Base-by-base conservation (phyloP, 2,888 invertebrate species). In the Zygaena filipendulae region DNA sequence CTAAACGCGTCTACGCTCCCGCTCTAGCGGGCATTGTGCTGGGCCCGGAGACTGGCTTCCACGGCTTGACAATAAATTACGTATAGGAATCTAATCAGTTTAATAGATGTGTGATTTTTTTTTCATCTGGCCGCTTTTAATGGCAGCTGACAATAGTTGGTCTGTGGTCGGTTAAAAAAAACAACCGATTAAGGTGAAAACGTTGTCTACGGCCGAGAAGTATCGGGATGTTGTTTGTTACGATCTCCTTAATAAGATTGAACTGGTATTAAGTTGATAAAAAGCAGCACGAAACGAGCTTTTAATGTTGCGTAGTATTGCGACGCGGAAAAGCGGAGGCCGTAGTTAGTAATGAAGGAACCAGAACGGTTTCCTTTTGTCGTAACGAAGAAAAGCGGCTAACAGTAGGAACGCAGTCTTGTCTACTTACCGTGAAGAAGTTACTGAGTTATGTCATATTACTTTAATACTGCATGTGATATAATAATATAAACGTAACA, bases 21-120 rank as follows among this genome's bases (percentile, higher is more conserved):
- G 4, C 45, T 79, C 72, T 64, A 69, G 67, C 77, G 79, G 75
- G 64, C 77, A 79, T 77, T 79, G 79, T 75, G 74, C 77, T 43
- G 50, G 40, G 49, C 59, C 59, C 57, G 58, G 57, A 59, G 59
- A 58, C 59, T 52, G 50, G 45, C 47, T 46, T 25, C 29, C 40
- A 30, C 28, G 29, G 41, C 58, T 59, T 67, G 70, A 77, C 74
- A 75, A 77, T 77, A 77, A 77, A 75, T 77, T 71, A 75, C 69
- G 58, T 70, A 75, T 72, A 63, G 69, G 64, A 72, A 74, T 77
- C 79, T 77, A 77, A 79, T 77, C 77, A 72, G 66, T 74, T 68
- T 72, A 72, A 71, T 72, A 74, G 70, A 66, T 64, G 63, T 69
- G 63, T 69, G 67, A 60, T 69, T 69, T 72, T 72, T 68, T 71